Conservation (phyloP, 1,140 invertebrate species). For the Drosophila leontia region DNA sequence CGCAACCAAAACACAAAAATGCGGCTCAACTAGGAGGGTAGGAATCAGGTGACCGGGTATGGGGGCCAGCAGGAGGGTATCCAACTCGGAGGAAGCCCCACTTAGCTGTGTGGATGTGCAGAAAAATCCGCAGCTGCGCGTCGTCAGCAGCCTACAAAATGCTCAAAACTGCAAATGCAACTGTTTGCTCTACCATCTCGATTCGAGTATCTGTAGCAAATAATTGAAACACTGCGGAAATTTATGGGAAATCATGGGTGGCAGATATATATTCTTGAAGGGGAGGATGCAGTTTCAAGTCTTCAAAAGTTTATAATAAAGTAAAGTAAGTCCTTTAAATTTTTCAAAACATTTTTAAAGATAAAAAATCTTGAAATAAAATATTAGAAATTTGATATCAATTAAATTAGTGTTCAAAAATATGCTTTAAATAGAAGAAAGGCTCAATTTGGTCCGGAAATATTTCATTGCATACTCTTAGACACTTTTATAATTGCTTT, state of each 20-base stretch:
- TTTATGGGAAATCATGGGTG: neutral
- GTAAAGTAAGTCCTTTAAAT: neutral
- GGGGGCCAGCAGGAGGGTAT: conserved; percentile 24
- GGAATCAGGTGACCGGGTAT: conserved; percentile 38
- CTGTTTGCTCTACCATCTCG: conserved; percentile 42
- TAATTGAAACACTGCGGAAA: conserved; percentile 19
- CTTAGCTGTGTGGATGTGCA: conserved; percentile 63
- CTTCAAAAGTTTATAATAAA: too few species aligned
- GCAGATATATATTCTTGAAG: neutral
- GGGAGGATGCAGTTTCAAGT: neutral
- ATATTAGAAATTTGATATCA: neutral
- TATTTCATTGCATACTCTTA: neutral
- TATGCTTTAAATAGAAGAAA: neutral
- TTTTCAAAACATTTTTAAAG: too few species aligned
- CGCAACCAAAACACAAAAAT: conserved; percentile 72
- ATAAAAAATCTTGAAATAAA: neutral
- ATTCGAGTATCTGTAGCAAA: conserved; percentile 48
- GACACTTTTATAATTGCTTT: neutral
- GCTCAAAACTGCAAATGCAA: conserved; percentile 51
- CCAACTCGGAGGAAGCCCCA: conserved; percentile 41
- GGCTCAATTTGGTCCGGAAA: neutral
- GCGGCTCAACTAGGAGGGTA: conserved; percentile 68
- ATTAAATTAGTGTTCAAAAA: neutral
- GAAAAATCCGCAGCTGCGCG: conserved; percentile 55
- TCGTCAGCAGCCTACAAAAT: conserved; percentile 37